Base-by-base conservation (phyloP, 1,140 invertebrate genomes). In the Pectinophora gossypiella region DNA sequence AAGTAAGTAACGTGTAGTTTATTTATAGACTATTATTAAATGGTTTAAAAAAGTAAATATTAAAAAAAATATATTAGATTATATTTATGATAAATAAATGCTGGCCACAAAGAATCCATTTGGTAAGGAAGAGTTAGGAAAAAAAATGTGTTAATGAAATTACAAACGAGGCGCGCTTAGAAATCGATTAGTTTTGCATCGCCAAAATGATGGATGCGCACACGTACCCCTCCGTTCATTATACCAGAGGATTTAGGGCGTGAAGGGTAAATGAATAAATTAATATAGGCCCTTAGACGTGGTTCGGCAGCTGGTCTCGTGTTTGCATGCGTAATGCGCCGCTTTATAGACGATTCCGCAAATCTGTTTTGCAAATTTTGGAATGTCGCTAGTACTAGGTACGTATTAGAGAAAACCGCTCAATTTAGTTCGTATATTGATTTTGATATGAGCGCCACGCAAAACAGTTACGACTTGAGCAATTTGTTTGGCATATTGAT, bases 141-240 rank as follows among this genome's bases (percentile, higher is more conserved):
- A 32, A 32, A 40, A 40, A 51, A 51, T 35, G 43, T 43, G 40
- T 50, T 54, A 56, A 53, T 51, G 44, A 52, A 60, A 48, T 64
- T 49, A 64, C 56, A 67, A 65, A 72, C 69, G 56, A 59, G 65
- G 68, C 70, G 61, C 66, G 67, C 47, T 62, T 60, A 58, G 51
- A 61, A 82, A 85, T 83, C 73, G 70, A 85, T 85, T 83, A 66
- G 75, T 70, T 76, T 65, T 72, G 78, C 74, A 65, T 72, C 66
- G 61, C 55, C 43, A 42, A 43, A 38, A 59, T 77, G 78, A 83
- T 81, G 57, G 72, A 85, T 85, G 72, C 40, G 42, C 56, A 64
- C 46, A 67, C 68, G 74, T 75, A 61, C 67, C 67, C 68, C 76
- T 71, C 72, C n/a, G 69, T 64, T 68, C 54, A 68, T 68, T 61